Percentiles rank a stretch among this genome's conserved stretches.
phyloP scores from a whole-genome alignment of 2,888 invertebrate genomes.

The Drosophila ustulata region DNA sequence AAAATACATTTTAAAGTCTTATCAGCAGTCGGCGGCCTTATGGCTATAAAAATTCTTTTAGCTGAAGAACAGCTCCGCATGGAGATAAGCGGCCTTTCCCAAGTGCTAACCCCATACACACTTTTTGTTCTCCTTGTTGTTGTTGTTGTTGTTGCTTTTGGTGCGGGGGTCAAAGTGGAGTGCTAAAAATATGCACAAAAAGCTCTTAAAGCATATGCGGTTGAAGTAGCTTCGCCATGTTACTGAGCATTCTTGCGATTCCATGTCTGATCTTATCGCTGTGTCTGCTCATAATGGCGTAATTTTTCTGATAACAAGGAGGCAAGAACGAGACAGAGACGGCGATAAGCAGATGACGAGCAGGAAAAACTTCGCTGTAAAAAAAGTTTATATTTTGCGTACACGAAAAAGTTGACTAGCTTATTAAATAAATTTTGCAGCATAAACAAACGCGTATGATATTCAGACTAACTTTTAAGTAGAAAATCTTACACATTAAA shows the following conservation, averaged over 20 bases:
- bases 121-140: not conserved
- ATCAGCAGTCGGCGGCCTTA: constrained; percentile 35
- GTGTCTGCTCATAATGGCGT: not conserved
- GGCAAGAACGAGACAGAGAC: not conserved
- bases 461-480: too few species aligned
- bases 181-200: not conserved
- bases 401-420: not conserved
- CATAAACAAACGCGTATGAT: too few species aligned
- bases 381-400: not conserved
- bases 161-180: constrained; percentile 4
- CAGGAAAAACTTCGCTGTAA: not conserved
- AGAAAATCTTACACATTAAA: too few species aligned
- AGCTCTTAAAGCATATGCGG: constrained; percentile 1
- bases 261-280: constrained; percentile 15
- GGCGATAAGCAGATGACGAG: not conserved
- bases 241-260: not conserved
- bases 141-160: not conserved
- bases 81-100: constrained; percentile 34
- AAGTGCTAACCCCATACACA: constrained; percentile 2
- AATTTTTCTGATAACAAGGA: constrained; percentile 18
- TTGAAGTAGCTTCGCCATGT: not conserved
- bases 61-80: constrained; percentile 9
- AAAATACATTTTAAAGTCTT: constrained; percentile 42
- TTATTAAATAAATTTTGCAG: not conserved
- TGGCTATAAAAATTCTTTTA: constrained; percentile 31